Conservation (phyloP, 1,140 invertebrate species). For the Drosophila albomicans region DNA sequence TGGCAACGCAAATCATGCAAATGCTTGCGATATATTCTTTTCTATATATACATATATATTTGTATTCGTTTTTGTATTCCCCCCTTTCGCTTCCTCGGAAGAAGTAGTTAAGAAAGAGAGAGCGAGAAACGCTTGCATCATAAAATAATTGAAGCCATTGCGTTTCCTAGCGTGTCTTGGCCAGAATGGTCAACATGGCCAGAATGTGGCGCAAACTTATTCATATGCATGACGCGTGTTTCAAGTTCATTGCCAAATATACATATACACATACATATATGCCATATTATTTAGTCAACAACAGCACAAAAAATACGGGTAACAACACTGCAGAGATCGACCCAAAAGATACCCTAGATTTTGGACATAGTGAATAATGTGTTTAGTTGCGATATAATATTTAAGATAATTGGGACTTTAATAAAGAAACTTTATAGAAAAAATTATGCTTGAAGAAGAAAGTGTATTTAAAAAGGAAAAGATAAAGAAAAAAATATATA, state of each 20-base stretch:
- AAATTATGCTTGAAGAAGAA: too few species aligned
- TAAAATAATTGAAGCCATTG: slow-evolving; percentile 22
- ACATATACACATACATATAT: slow-evolving; percentile 27
- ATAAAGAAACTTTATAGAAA: too few species aligned
- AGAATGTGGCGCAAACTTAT: slow-evolving; percentile 56
- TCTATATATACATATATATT: not conserved
- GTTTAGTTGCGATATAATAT: too few species aligned
- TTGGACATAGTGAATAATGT: not conserved
- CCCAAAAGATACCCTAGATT: slow-evolving; percentile 14
- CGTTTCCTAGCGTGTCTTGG: slow-evolving; percentile 54
- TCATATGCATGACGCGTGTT: slow-evolving; percentile 75
- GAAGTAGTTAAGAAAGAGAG: slow-evolving; percentile 21
- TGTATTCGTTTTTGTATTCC: not conserved
- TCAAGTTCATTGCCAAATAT: slow-evolving; percentile 80
- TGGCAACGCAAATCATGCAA: slow-evolving; percentile 58
- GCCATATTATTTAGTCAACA: slow-evolving; percentile 27
- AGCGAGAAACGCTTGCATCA: slow-evolving; percentile 17
- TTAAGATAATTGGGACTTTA: too few species aligned
- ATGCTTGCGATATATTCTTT: slow-evolving; percentile 25
- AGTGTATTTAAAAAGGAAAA: too few species aligned
- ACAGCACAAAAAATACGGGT: slow-evolving; percentile 6
- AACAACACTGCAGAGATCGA: not conserved
- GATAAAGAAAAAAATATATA: too few species aligned
- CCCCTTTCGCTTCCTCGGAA: not conserved
- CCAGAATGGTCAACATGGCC: slow-evolving; percentile 56